These are phyloP conservation scores for Psittacula echo DNA, from an alignment of 2,797 vertebrate species.

Conservation along the genomic window DNA sequence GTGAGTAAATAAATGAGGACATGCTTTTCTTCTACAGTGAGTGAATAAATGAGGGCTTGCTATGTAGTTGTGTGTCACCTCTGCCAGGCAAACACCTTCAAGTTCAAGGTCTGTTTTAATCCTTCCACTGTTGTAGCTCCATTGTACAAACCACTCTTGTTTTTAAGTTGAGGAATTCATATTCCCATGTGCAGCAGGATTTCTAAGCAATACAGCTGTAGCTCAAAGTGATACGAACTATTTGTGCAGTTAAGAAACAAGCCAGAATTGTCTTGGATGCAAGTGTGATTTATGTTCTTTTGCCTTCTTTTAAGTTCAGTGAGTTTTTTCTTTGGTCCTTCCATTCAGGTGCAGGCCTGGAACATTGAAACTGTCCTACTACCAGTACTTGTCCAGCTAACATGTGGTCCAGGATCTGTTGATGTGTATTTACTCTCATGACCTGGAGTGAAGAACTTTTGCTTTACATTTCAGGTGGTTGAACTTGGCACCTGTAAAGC, in stretches of 20 bases:
- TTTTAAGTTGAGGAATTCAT: background rate
- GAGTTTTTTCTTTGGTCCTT: background rate
- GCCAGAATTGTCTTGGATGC: background rate
- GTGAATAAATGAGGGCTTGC: background rate
- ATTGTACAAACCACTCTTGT: background rate
- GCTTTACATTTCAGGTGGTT: background rate
- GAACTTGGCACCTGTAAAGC: background rate
- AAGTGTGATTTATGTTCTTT: background rate
- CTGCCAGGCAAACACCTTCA: background rate
- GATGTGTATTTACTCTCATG: background rate
- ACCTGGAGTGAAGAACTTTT: conserved; percentile 40
- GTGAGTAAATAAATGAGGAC: background rate
- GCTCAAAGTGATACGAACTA: background rate
- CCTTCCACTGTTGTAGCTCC: background rate
- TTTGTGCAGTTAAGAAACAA: background rate
- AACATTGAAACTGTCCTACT: background rate
- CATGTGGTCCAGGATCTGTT: background rate
- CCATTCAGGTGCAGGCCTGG: background rate
- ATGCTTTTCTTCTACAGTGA: background rate
- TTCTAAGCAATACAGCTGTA: background rate
- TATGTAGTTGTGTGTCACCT: background rate
- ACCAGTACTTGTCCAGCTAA: background rate
- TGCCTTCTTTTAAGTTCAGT: background rate
- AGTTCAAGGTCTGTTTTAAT: background rate
- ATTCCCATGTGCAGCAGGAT: background rate